Evolutionary conservation across 1,140 invertebrate species (phyloP).

Genomic region (Rhyzopertha dominica): DNA sequence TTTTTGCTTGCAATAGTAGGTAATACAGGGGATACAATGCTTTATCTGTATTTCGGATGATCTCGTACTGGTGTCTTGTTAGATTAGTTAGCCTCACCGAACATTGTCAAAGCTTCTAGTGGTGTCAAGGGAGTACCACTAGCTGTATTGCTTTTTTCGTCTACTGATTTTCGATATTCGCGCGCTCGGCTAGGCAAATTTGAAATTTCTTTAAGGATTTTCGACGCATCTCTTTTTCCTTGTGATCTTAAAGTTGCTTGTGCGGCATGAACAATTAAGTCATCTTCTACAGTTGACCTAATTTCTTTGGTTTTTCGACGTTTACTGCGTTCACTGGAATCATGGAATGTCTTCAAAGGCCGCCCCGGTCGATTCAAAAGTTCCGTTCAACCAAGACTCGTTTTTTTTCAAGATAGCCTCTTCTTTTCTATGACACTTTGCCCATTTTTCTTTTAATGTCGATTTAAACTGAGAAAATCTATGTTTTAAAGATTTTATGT

Average conservation of each 20-base stretch:
- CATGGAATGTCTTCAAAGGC: conserved; percentile 4
- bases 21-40: no score
- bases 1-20: no score
- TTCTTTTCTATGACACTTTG: no score
- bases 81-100: conserved; percentile 4
- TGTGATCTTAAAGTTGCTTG: no score
- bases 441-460: no score
- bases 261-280: conserved; percentile 1
- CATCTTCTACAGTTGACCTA: conserved; percentile 4
- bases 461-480: no score
- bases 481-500: no score
- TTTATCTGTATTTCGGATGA: no score
- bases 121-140: not conserved
- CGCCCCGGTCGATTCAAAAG: conserved; percentile 3
- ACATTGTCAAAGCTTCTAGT: not conserved
- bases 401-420: no score
- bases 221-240: conserved; percentile 11
- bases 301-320: conserved; percentile 12
- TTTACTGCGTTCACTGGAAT: conserved; percentile 9
- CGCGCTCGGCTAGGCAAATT: conserved; percentile 1
- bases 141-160: conserved; percentile 4
- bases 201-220: conserved; percentile 10
- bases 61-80: no score
- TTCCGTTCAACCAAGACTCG: no score
- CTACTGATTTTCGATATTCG: conserved; percentile 8